Evolutionary conservation across 2,113 vertebrate species (phyloP).

Genomic region (Lichenostomus cassidix): DNA sequence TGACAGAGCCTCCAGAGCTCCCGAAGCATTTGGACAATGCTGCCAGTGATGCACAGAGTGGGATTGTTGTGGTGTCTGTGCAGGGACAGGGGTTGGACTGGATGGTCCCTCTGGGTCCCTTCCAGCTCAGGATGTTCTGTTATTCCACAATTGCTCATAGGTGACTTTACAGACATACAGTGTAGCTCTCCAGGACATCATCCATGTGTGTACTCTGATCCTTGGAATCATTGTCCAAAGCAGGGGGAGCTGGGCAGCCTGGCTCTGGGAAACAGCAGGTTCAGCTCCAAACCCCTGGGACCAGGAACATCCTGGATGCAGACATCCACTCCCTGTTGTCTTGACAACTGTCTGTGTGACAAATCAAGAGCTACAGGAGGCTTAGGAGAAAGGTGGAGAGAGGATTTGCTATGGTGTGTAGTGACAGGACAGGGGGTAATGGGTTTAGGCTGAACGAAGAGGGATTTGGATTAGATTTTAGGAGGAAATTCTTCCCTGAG

Average conservation of each 20-base stretch:
- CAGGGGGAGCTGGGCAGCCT: not conserved
- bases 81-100: not conserved
- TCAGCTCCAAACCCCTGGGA: not conserved
- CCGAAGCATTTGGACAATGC: not conserved
- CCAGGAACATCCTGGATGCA: not conserved
- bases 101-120: too few relatives aligned
- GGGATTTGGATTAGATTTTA: not conserved
- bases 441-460: not conserved
- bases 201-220: rapidly evolving
- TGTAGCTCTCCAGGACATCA: not conserved
- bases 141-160: rapidly evolving
- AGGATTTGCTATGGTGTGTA: not conserved
- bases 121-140: not conserved
- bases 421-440: not conserved
- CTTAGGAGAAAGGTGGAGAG: not conserved
- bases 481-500: rapidly evolving
- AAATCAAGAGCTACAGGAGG: not conserved
- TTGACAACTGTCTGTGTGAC: not conserved
- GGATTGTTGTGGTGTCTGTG: not conserved
- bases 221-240: not conserved
- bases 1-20: not conserved
- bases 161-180: not conserved
- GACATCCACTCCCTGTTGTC: not conserved
- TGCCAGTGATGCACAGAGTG: not conserved
- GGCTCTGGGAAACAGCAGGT: not conserved